Percentiles rank a stretch among this genome's conserved stretches.
phyloP scores from a whole-genome alignment of 1,140 invertebrate species.

The Paraescarpia echinospica region DNA sequence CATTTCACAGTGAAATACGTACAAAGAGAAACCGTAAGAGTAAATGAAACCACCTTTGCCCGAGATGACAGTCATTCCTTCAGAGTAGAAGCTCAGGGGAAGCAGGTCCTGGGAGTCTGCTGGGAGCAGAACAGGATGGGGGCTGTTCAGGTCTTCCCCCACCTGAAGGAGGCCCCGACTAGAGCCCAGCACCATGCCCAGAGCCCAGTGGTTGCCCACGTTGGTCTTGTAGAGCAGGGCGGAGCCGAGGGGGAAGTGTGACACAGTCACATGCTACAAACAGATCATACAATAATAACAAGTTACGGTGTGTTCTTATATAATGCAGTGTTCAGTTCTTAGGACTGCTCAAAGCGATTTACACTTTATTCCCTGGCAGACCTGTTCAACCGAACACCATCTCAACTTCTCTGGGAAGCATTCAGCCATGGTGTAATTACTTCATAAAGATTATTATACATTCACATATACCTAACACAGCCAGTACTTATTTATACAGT shows the following conservation, averaged over 20 bases:
- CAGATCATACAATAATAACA: background rate
- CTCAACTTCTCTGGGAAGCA: too few relatives aligned
- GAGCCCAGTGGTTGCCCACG: conserved; percentile 12
- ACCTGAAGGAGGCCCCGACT: background rate
- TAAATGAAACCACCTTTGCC: conserved; percentile 15
- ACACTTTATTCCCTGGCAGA: too few relatives aligned
- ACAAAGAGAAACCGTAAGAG: background rate
- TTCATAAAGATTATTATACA: too few relatives aligned
- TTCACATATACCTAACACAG: too few relatives aligned
- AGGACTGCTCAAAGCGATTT: too few relatives aligned
- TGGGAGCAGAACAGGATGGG: background rate
- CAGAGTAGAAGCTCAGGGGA: conserved; percentile 12
- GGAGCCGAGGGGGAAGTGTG: conserved; percentile 19
- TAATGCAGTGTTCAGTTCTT: too few relatives aligned
- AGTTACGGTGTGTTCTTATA: too few relatives aligned
- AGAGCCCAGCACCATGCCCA: conserved; percentile 1
- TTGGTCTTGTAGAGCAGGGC: conserved; percentile 22
- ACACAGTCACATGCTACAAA: conserved; percentile 3
- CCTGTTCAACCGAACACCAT: too few relatives aligned
- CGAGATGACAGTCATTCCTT: conserved; percentile 8
- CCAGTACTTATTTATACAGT: too few relatives aligned
- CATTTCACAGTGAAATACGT: too few relatives aligned
- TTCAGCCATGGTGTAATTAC: too few relatives aligned
- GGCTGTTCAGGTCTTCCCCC: background rate
- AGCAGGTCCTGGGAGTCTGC: conserved; percentile 9